These are phyloP conservation scores for Stichopus chloronotus DNA, from an alignment of 35 echinoderm and acorn worm genomes.

Conservation along the genomic window DNA sequence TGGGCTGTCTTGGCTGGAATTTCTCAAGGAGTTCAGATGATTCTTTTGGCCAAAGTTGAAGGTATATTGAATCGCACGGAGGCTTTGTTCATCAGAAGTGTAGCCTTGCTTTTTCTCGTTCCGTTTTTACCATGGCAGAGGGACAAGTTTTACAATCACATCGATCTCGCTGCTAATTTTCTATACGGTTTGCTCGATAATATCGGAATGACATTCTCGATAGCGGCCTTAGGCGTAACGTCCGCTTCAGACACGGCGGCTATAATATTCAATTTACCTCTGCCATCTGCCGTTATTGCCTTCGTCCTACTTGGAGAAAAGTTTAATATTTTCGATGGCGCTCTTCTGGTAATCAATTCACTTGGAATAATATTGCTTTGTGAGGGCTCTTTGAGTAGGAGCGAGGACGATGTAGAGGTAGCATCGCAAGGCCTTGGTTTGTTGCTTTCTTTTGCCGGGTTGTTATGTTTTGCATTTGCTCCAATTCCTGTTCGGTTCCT, in stretches of 20 bases:
- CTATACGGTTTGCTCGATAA: neutral
- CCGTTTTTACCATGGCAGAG: constrained; percentile 7
- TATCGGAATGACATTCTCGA: neutral
- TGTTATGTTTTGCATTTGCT: neutral
- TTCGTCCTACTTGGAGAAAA: constrained; percentile 2
- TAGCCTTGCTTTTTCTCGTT: neutral
- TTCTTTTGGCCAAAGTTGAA: neutral
- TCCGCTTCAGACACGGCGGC: neutral
- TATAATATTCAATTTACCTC: neutral
- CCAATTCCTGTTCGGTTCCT: neutral
- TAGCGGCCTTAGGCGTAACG: neutral
- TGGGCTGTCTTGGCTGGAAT: constrained; percentile 24
- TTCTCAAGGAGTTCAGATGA: neutral
- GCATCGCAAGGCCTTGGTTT: neutral
- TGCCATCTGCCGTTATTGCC: constrained; percentile 4
- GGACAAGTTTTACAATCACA: neutral
- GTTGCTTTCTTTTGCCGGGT: neutral
- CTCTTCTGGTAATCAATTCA: neutral
- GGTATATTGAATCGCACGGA: neutral
- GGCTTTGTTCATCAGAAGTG: constrained; percentile 5
- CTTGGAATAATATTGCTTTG: constrained; percentile 1
- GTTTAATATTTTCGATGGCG: neutral
- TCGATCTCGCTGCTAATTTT: constrained; percentile 11
- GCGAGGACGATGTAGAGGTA: neutral
- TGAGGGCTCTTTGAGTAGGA: neutral